These are phyloP conservation scores for Stylophora pistillata DNA, from an alignment of 64 coral and sea anemone species.

Conservation along the genomic window DNA sequence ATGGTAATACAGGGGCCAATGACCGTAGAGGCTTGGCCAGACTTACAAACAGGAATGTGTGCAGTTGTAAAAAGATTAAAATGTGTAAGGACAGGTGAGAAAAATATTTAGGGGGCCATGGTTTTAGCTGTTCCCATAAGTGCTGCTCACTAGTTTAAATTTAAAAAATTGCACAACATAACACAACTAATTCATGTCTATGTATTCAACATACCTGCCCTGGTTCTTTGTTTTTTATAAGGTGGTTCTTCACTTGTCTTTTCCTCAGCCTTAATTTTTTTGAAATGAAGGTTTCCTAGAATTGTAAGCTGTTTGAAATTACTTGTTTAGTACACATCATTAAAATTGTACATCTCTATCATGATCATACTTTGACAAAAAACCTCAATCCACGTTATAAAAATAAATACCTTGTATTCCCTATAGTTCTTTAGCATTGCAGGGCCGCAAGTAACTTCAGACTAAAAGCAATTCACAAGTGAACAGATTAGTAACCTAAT, in stretches of 20 bases:
- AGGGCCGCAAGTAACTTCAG: slow-evolving; percentile 88
- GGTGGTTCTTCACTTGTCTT: slow-evolving; percentile 33
- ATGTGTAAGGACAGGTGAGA: too few relatives aligned
- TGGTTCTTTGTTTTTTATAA: slow-evolving; percentile 64
- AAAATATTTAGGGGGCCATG: too few relatives aligned
- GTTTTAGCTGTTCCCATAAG: too few relatives aligned
- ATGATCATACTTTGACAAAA: not conserved
- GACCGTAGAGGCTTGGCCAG: too few relatives aligned
- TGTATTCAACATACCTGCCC: slow-evolving; percentile 32
- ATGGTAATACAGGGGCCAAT: too few relatives aligned
- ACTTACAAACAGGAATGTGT: too few relatives aligned
- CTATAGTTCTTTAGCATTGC: slow-evolving; percentile 81
- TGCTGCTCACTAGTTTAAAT: too few relatives aligned
- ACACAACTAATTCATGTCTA: not conserved
- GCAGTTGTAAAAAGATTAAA: too few relatives aligned
- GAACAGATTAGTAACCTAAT: not conserved
- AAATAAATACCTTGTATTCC: slow-evolving; percentile 80
- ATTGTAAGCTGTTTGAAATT: slow-evolving; percentile 68
- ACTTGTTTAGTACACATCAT: not conserved
- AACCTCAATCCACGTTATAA: slow-evolving; percentile 1
- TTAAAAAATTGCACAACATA: not conserved
- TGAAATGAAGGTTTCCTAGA: slow-evolving; percentile 69
- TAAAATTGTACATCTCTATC: not conserved
- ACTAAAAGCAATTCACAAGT: slow-evolving; percentile 34
- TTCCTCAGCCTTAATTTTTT: slow-evolving; percentile 55